Conservation (phyloP, 1,140 invertebrate genomes). For the Limonius californicus region DNA sequence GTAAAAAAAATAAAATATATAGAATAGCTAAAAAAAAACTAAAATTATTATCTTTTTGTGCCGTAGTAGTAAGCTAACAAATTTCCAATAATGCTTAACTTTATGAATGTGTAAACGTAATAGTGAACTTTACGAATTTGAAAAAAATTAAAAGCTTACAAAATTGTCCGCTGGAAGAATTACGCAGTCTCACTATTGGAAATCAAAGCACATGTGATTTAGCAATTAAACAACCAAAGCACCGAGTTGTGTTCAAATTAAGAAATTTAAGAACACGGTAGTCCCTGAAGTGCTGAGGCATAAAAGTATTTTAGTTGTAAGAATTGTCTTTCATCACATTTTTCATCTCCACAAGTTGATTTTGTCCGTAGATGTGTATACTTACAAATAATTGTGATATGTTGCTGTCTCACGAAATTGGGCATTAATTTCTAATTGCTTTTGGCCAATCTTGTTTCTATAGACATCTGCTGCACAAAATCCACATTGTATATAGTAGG, state of each 20-base stretch:
- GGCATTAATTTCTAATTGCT: too few species aligned
- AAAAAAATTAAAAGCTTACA: neutral
- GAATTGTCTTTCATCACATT: slow-evolving; percentile 4
- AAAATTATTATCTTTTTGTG: neutral
- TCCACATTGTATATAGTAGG: too few species aligned
- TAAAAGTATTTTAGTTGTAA: slow-evolving; percentile 13
- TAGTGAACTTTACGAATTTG: neutral
- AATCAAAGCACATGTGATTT: slow-evolving; percentile 24
- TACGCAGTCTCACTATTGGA: neutral
- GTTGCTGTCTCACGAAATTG: too few species aligned
- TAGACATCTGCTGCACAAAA: too few species aligned
- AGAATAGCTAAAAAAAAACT: neutral
- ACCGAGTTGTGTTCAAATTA: slow-evolving; percentile 36
- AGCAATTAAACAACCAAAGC: slow-evolving; percentile 31
- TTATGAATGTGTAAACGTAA: neutral
- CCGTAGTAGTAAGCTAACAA: slow-evolving; percentile 8
- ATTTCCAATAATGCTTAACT: slow-evolving; percentile 6
- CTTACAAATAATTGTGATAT: too few species aligned
- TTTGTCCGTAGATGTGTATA: too few species aligned
- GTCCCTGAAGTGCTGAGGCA: slow-evolving; percentile 13
- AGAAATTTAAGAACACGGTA: slow-evolving; percentile 7
- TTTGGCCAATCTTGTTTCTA: too few species aligned
- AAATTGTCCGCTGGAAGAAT: slow-evolving; percentile 2
- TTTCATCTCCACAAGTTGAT: neutral
- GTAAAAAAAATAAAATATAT: neutral